Evolutionary conservation across 2,113 vertebrate genomes (phyloP).

Genomic region (Setophaga coronata): DNA sequence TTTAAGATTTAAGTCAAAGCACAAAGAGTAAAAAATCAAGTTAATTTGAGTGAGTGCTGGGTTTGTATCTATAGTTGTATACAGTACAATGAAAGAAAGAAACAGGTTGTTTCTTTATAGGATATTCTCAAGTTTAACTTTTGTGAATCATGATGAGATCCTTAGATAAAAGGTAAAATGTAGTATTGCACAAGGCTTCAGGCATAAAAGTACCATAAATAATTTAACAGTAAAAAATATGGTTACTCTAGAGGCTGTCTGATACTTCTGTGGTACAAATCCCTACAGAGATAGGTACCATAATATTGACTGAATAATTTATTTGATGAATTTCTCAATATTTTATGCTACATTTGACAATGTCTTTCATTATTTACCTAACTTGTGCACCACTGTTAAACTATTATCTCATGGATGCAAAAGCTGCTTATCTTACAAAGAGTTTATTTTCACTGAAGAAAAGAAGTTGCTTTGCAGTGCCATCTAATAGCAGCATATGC

Average conservation of each 20-base stretch:
- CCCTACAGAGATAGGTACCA: background rate
- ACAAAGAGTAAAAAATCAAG: background rate
- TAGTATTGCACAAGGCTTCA: background rate
- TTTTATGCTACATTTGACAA: background rate
- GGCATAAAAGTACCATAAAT: background rate
- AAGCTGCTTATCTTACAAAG: background rate
- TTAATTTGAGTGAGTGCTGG: background rate
- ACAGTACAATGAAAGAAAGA: background rate
- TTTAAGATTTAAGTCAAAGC: background rate
- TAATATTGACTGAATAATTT: background rate
- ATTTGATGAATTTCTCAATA: background rate
- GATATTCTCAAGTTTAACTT: background rate
- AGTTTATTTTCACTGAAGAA: background rate
- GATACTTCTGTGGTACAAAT: background rate
- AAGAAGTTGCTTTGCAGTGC: background rate
- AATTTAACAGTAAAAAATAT: constrained; percentile 13
- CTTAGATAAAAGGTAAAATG: background rate
- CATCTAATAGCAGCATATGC: background rate
- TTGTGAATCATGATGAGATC: background rate
- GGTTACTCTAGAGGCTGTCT: background rate
- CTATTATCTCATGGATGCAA: background rate
- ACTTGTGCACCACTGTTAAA: background rate
- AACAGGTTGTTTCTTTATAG: background rate
- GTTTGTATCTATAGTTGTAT: background rate
- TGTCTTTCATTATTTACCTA: background rate